A percentile compares a stretch with the other conserved stretches of the same genome.
Conservation (phyloP, 2,888 invertebrate species). For the Phyllotreta striolata region DNA sequence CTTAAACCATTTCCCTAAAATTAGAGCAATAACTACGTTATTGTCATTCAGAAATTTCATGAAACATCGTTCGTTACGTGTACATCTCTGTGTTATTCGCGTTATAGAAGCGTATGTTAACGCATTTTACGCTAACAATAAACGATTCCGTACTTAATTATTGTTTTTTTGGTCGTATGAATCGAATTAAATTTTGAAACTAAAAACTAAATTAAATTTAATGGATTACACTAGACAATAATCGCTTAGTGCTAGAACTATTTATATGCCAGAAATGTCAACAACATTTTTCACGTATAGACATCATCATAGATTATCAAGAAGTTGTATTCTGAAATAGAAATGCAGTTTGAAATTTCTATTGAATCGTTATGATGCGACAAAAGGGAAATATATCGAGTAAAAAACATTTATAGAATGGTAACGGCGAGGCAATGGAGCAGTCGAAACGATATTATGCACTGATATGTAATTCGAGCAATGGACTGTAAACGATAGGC, state of each 20-base stretch:
- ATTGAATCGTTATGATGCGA: constrained; percentile 44
- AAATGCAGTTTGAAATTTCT: constrained; percentile 31
- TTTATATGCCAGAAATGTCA: constrained; percentile 7
- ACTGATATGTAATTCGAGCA: constrained; percentile 55
- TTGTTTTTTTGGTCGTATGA: constrained; percentile 14
- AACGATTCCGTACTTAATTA: constrained; percentile 22
- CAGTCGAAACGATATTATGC: constrained; percentile 52
- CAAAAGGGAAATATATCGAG: constrained; percentile 46
- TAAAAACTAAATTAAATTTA: too few relatives aligned
- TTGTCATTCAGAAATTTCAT: constrained; percentile 29
- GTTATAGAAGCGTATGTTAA: constrained; percentile 23
- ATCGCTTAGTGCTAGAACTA: neutral
- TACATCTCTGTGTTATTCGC: constrained; percentile 23
- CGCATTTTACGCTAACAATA: constrained; percentile 18
- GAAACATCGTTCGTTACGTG: constrained; percentile 26
- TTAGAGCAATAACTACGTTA: constrained; percentile 28
- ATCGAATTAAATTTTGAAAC: too few relatives aligned
- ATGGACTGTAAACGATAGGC: constrained; percentile 56
- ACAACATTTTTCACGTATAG: constrained; percentile 13
- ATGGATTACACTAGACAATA: too few relatives aligned
- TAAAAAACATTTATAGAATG: constrained; percentile 44
- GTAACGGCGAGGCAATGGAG: constrained; percentile 49
- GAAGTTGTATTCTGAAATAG: constrained; percentile 28
- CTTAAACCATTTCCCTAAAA: constrained; percentile 27
- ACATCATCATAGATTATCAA: constrained; percentile 20